Percentiles rank a stretch among this genome's conserved stretches.
These are phyloP conservation scores for Phrynocephalus forsythii DNA, from an alignment of 2,797 vertebrate species.

Conservation along the genomic window DNA sequence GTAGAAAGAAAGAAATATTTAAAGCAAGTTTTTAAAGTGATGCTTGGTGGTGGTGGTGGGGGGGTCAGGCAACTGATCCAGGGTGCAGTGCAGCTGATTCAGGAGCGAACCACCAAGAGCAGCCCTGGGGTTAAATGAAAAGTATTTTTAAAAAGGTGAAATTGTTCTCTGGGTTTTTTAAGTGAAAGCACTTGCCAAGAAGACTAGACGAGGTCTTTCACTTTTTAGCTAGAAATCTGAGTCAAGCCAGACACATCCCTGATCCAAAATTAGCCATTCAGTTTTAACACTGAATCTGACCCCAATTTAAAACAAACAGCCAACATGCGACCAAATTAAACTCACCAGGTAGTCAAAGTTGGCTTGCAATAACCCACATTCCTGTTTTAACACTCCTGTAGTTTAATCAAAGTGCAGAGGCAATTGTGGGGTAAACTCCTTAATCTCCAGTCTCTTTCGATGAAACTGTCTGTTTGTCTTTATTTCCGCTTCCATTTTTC, in stretches of 20 bases:
- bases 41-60: too few species aligned
- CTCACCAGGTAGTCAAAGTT: neutral
- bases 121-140: too few species aligned
- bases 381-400: neutral
- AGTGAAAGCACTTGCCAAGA: neutral
- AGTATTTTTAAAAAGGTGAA: neutral
- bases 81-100: too few species aligned
- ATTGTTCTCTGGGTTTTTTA: neutral
- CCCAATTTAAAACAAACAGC: neutral
- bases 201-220: too few species aligned
- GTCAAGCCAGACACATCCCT: neutral
- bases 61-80: too few species aligned
- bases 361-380: neutral
- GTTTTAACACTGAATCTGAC: neutral
- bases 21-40: too few species aligned
- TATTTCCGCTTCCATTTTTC: slow-evolving; percentile 55
- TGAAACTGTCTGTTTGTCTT: slow-evolving; percentile 40
- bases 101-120: too few species aligned
- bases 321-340: neutral
- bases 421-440: slow-evolving; percentile 16
- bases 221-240: neutral
- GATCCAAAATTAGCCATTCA: slow-evolving; percentile 9
- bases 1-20: too few species aligned
- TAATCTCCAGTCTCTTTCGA: slow-evolving; percentile 10
- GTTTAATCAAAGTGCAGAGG: slow-evolving; percentile 25